Base-by-base conservation (phyloP, 1,140 invertebrate species). In the Camponotus floridanus region DNA sequence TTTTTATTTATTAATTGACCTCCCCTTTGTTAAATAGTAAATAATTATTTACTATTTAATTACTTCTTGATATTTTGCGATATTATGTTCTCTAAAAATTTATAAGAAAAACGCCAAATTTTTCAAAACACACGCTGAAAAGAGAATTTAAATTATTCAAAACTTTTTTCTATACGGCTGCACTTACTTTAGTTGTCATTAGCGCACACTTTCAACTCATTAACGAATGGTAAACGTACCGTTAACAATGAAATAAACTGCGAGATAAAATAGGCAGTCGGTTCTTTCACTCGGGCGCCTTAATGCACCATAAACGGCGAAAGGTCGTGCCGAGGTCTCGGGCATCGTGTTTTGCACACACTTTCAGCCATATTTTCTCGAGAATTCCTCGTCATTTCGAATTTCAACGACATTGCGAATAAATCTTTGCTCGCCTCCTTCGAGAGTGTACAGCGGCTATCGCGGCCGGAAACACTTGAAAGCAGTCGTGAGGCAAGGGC, bases 401-500 rank as follows among this genome's bases (percentile, higher is more conserved):
- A 83, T 83, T 83, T 83, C 70, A 73, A 73, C 48, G 70, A 36
- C 45, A 55, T 73, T 42, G 68, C 39, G 79, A 83, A 83, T 83
- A 83, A 83, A 83, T 83, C 79, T 83, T 61, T 18, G 79, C 79
- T 59, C 39, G 39, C 39, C 45, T 39, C n/a, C 68, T 51, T 51
- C 48, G 55, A 15, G 55, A 61, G 39, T 73, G 39, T 74, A 61
- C 79, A 61, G 39, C 68, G 79, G 68, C 79, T 83, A 83, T 83
- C 79, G 79, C 67, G 68, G 31, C 79, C 79, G 79, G 79, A 83
- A 83, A 74, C 67, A 81, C 68, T 81, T 61, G 68, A 59, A 48
- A 61, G n/a, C 51, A 55, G 76, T 57, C 21, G 42, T 39, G 36
- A 51, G 51, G 26, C 48, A 11, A 73, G 67, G 33, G 39, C 36